Percentiles rank a stretch among this genome's conserved stretches.
Evolutionary conservation across 2,888 invertebrate species (phyloP).

Genomic region (Orgyia antiqua): DNA sequence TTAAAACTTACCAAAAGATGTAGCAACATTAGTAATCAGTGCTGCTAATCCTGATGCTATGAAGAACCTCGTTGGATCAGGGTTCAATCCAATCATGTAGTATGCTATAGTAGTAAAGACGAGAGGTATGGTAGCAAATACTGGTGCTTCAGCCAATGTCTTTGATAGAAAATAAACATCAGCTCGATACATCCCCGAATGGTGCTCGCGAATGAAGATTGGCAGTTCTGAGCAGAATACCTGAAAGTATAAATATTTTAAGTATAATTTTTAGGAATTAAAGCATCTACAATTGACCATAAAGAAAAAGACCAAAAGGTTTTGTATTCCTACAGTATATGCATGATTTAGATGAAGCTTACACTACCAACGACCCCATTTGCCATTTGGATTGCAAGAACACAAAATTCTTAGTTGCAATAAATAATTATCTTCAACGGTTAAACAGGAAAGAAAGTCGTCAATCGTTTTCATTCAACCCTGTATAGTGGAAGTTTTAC

Average conservation of each 20-base stretch:
- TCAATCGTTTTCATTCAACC: too few relatives aligned
- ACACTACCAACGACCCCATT: too few relatives aligned
- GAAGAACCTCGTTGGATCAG: constrained; percentile 83
- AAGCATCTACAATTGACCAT: not conserved
- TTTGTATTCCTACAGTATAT: not conserved
- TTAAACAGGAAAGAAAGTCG: too few relatives aligned
- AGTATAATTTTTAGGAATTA: not conserved
- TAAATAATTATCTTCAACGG: too few relatives aligned
- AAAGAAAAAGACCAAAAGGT: not conserved
- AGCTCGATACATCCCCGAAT: constrained; percentile 93
- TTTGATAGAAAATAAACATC: constrained; percentile 95
- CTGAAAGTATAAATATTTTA: constrained; percentile 64
- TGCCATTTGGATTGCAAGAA: too few relatives aligned
- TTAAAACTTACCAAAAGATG: constrained; percentile 85
- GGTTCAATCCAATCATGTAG: constrained; percentile 92
- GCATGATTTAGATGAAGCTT: too few relatives aligned
- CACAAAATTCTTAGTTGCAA: too few relatives aligned
- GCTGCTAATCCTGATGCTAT: constrained; percentile 85
- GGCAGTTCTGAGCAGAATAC: constrained; percentile 94
- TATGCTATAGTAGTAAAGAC: constrained; percentile 91
- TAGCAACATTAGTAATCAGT: constrained; percentile 92
- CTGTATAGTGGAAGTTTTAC: too few relatives aligned
- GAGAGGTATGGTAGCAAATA: constrained; percentile 89
- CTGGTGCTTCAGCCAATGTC: constrained; percentile 92
- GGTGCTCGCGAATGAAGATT: constrained; percentile 92